These are phyloP conservation scores for Ectobius pallidus DNA, from an alignment of 2,888 invertebrate species.

Conservation along the genomic window DNA sequence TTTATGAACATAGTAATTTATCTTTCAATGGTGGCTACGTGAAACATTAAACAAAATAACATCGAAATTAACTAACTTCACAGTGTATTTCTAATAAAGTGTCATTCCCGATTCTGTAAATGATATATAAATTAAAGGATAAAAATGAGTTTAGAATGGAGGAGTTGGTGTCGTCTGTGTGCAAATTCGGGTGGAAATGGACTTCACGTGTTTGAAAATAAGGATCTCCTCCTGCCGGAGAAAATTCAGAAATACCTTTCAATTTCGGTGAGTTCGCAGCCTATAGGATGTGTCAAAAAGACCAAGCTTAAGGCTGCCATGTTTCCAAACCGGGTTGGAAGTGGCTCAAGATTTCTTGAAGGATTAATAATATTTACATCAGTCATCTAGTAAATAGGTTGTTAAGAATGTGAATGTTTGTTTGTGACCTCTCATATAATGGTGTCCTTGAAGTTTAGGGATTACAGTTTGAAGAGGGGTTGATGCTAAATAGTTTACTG, in stretches of 20 bases:
- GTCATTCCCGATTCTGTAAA: constrained; percentile 29
- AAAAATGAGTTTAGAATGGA: constrained; percentile 40
- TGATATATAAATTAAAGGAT: constrained; percentile 25
- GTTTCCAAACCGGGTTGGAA: constrained; percentile 29
- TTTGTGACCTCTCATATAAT: too few relatives aligned
- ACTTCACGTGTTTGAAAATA: constrained; percentile 33
- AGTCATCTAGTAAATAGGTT: too few relatives aligned
- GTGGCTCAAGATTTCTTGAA: constrained; percentile 3
- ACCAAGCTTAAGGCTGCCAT: constrained; percentile 27
- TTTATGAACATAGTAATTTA: neutral
- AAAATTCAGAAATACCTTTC: constrained; percentile 41
- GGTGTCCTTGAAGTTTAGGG: too few relatives aligned
- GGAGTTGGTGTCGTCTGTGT: constrained; percentile 41
- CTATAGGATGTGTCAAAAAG: constrained; percentile 40
- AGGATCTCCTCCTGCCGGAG: constrained; percentile 37
- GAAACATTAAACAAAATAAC: constrained; percentile 23
- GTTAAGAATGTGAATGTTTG: too few relatives aligned
- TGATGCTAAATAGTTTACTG: too few relatives aligned
- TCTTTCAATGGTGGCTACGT: constrained; percentile 13
- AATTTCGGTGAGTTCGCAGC: constrained; percentile 39
- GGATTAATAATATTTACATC: neutral
- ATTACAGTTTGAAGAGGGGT: too few relatives aligned
- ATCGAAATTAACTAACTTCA: constrained; percentile 30
- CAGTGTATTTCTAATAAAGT: constrained; percentile 38
- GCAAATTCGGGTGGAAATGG: constrained; percentile 37